Evolutionary conservation across 2,888 invertebrate genomes (phyloP), one percentile per base, ranked within the genome.

Genomic region (Lydus trimaculatus): DNA sequence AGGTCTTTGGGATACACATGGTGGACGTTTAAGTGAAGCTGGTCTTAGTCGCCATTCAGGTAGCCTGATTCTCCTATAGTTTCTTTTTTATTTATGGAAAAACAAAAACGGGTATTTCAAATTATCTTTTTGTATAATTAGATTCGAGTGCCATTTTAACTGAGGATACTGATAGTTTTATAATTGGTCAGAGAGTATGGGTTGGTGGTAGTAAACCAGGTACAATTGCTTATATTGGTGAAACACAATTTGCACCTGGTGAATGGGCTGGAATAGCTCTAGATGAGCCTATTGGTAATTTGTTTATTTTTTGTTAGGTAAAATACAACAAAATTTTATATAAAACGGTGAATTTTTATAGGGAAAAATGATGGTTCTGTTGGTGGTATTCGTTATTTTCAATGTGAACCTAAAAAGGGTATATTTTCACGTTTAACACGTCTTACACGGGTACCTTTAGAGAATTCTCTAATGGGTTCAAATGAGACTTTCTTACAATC

Each of bases 231-330:
- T 98, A 94, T 85, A 93, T 97, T 66, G 97, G 98, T 33, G 96
- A 96, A 82, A 97, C 98, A 63, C 95, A 97, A 84, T 98, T 99
- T 87, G 98, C 98, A 17, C 96, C 97, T 23, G 99, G 99, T 70
- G 96, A 98, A 75, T 99, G 98, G 98, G 98, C 97, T 61, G 99
- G 98, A 62, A 92, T 99, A 70, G 98, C 97, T 71, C 90, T 99
- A 76, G 98, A 98, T 85, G 96, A 97, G 77, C 91, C 97, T 52
- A 93, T 95, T 80, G 99, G 98, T 94, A 88, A 87, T n/a, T n/a
- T n/a, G n/a, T n/a, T n/a, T n/a, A 87, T 66, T 60, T 15, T 15
- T 48, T 48, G 8, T n/a, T n/a, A n/a, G n/a, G n/a, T n/a, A n/a
- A 15, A 28, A 11, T 15, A 11, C 2, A 9, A 20, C 11, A 5